These are phyloP conservation scores for Craterocephalus amniculus DNA, from an alignment of 2,797 vertebrate species.

Conservation along the genomic window DNA sequence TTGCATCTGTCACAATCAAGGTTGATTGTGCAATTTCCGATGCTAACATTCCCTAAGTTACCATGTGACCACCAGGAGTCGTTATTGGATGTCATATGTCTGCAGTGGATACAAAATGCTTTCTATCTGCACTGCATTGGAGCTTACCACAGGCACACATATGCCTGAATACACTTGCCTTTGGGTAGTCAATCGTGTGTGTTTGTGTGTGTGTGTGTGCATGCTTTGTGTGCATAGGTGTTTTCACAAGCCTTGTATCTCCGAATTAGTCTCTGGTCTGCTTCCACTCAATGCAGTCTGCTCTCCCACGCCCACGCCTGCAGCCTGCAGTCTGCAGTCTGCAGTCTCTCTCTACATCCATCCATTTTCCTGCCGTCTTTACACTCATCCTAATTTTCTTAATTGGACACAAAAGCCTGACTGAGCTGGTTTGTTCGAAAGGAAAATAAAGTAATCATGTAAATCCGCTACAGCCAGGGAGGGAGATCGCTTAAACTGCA, in stretches of 20 bases:
- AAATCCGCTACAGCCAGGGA: neutral
- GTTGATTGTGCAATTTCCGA: slow-evolving; percentile 25
- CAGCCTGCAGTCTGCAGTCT: slow-evolving; percentile 48
- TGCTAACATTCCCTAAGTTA: neutral
- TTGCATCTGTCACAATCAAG: neutral
- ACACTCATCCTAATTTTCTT: slow-evolving; percentile 2
- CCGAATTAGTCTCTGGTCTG: slow-evolving; percentile 82
- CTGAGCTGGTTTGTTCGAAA: neutral
- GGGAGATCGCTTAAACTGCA: neutral
- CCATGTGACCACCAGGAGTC: neutral
- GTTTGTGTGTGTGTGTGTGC: slow-evolving; percentile 24
- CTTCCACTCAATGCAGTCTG: slow-evolving; percentile 78
- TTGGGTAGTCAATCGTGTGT: slow-evolving; percentile 6
- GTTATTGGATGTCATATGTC: neutral
- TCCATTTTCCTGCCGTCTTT: slow-evolving; percentile 18
- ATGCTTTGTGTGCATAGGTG: slow-evolving; percentile 48
- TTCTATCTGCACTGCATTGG: slow-evolving; percentile 21
- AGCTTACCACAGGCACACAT: slow-evolving; percentile 10
- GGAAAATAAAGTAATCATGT: neutral
- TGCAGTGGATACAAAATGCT: slow-evolving; percentile 24
- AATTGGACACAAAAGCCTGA: slow-evolving; percentile 12
- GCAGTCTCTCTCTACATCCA: slow-evolving; percentile 17
- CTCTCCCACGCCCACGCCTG: slow-evolving; percentile 72
- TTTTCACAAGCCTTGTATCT: slow-evolving; percentile 75
- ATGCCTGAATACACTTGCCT: slow-evolving; percentile 30